Evolutionary conservation across 2,888 invertebrate genomes (phyloP), one percentile per base, ranked within the genome.

Genomic region (Aethes cnicana): DNA sequence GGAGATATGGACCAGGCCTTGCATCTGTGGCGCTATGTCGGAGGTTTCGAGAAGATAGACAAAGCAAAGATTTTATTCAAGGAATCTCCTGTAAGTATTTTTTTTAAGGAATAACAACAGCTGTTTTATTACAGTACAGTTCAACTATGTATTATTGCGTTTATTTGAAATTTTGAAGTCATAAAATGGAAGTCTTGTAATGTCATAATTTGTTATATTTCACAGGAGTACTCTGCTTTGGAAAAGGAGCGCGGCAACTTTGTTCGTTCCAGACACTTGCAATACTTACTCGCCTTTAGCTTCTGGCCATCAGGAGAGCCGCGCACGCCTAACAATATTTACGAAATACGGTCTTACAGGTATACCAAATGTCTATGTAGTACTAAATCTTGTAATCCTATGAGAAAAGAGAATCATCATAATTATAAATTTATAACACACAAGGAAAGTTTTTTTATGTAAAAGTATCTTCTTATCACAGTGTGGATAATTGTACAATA

Each of bases 1-100:
- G 99, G 99, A 23, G 98, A 99, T 74, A 95, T 98, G 91, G 99
- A 99, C 90, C 99, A 99, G 86, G 97, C 95, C 11, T 90, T 99
- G 55, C 98, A 99, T 82, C 91, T 99, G 48, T 99, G 98, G 98
- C 94, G 95, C 71, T 98, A 97, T 77, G 95, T 94, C 7, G 97
- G 98, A 39, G 99, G 99, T 14, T 99, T 97, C 72, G 93, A 95
- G 72, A 93, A 94, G 65, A 94, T 97, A 66, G 97, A 97, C 83
- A 91, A 92, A 64, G 94, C 95, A 20, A 94, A 95, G 72, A 88
- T 91, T 58, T 78, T 94, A 55, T 91, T 96, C 41, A 91, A 87
- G 61, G 90, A 92, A 66, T 94, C 95, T 81, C 80, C 91, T 72
- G 96, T 95, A 81, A 83, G 86, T 72, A 6, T 26, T 18, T 35